Conservation (phyloP, 2,888 invertebrate species). For the Nephrotoma appendiculata region DNA sequence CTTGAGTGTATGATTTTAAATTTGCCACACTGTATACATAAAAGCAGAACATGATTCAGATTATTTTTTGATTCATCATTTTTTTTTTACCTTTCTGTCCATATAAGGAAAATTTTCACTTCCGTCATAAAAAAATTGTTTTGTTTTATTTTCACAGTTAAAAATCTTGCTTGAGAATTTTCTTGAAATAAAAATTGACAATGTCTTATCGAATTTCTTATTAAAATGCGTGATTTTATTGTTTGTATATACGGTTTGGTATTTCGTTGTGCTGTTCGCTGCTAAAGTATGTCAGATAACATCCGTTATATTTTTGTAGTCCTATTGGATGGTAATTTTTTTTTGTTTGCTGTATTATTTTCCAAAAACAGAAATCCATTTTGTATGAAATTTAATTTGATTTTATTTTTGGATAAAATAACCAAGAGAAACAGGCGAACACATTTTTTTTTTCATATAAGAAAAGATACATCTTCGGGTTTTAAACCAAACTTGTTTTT, state of each 20-base stretch:
- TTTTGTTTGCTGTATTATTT: not conserved
- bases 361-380: conserved; percentile 3
- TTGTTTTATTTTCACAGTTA: not conserved
- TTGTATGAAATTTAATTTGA: conserved; percentile 2
- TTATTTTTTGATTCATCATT: too few relatives aligned
- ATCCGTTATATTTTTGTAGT: not conserved
- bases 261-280: not conserved
- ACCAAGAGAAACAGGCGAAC: not conserved
- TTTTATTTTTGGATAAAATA: not conserved
- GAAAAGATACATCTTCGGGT: not conserved
- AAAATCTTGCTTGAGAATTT: not conserved
- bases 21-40: too few relatives aligned
- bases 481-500: not conserved
- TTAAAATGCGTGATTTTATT: conserved; percentile 1
- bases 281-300: conserved; percentile 3
- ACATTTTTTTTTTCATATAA: not conserved
- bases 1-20: too few relatives aligned
- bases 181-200: not conserved
- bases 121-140: not conserved
- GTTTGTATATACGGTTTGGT: not conserved
- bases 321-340: not conserved
- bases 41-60: too few relatives aligned
- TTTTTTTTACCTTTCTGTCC: not conserved
- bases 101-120: not conserved
- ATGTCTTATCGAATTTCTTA: not conserved